These are phyloP conservation scores for Threskiornis aethiopicus DNA, from an alignment of 2,797 vertebrate species.

Conservation along the genomic window DNA sequence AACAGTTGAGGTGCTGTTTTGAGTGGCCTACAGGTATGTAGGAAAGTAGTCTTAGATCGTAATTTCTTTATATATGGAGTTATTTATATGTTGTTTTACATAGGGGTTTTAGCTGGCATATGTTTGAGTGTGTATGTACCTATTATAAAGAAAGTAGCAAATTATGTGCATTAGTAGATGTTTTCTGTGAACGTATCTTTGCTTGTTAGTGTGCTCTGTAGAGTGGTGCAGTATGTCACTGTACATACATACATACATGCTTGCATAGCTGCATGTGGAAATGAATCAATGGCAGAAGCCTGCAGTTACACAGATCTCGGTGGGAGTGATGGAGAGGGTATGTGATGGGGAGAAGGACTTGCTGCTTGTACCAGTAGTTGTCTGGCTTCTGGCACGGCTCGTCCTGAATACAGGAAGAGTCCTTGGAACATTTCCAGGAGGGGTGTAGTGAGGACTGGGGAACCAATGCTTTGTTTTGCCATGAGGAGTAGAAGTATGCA, in stretches of 20 bases:
- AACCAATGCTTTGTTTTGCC: background rate
- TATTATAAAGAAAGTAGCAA: background rate
- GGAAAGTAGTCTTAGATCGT: background rate
- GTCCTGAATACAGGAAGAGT: background rate
- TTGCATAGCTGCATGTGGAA: background rate
- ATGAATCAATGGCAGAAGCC: background rate
- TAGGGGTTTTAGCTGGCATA: background rate
- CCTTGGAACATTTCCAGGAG: background rate
- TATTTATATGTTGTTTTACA: background rate
- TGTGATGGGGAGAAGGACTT: background rate
- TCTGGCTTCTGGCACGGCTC: background rate
- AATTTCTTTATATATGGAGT: background rate
- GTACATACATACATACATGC: accelerated
- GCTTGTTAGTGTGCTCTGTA: background rate
- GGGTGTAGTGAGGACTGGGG: background rate
- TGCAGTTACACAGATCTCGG: background rate
- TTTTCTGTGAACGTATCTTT: background rate
- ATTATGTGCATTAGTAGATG: too few species aligned
- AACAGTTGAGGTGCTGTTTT: background rate
- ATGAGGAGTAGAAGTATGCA: background rate
- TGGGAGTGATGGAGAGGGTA: background rate
- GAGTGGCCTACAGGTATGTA: background rate
- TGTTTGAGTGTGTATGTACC: background rate
- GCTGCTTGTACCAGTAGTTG: background rate
- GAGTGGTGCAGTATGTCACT: background rate